Percentiles rank a stretch among this genome's conserved stretches.
Conservation (phyloP, 2,113 vertebrate genomes). For the Xiphorhynchus elegans region DNA sequence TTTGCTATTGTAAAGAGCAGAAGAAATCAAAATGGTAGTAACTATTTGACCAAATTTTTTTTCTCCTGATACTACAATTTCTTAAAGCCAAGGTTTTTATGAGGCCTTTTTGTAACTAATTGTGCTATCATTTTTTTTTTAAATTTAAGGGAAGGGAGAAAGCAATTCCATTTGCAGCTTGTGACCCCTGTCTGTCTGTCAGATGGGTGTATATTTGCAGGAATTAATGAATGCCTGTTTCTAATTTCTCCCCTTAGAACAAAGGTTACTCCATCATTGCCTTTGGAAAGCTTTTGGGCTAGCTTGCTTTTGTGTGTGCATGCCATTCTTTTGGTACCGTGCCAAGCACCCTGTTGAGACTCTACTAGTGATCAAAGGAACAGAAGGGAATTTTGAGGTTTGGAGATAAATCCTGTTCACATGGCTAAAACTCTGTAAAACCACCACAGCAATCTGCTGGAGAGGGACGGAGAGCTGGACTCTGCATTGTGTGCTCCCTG, state of each 20-base stretch:
- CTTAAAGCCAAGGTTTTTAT: not conserved
- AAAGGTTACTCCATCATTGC: not conserved
- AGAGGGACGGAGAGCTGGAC: not conserved
- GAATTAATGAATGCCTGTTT: not conserved
- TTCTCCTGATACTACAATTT: not conserved
- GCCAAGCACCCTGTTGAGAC: not conserved
- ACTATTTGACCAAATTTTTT: not conserved
- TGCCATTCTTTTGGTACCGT: not conserved
- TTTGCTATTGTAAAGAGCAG: not conserved
- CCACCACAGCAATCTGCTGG: not conserved
- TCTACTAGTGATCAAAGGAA: not conserved
- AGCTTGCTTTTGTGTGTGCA: not conserved
- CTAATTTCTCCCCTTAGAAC: not conserved
- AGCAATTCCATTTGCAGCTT: not conserved
- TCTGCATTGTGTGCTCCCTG: accelerated
- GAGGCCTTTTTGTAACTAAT: not conserved
- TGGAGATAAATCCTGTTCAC: not conserved
- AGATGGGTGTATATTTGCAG: not conserved
- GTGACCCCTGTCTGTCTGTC: not conserved
- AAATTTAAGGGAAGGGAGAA: not conserved
- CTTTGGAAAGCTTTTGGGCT: not conserved
- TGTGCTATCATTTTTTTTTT: not conserved
- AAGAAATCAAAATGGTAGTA: not conserved
- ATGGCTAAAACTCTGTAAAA: not conserved
- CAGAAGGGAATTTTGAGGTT: not conserved